Evolutionary conservation across 2,113 vertebrate genomes (phyloP).

Genomic region (Oreotrochilus melanogaster): DNA sequence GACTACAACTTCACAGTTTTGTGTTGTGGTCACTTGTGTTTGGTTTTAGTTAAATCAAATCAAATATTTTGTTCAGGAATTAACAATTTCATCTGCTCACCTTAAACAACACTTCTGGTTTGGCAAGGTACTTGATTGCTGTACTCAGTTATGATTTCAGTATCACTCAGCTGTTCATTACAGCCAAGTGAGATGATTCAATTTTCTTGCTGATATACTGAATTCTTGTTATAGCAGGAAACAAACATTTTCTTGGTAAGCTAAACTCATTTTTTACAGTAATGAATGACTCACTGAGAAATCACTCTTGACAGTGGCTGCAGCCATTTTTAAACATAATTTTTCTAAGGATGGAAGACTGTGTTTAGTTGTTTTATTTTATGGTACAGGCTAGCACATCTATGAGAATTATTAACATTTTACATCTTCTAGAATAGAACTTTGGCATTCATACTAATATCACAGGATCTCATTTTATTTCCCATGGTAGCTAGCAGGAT

Average conservation of each 20-base stretch:
- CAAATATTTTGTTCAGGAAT: background rate
- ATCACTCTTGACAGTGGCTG: constrained; percentile 53
- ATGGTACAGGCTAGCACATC: background rate
- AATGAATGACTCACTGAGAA: constrained; percentile 71
- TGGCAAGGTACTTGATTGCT: background rate
- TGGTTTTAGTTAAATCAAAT: background rate
- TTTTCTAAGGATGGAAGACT: constrained; percentile 13
- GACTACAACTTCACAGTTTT: background rate
- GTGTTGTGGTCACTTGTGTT: background rate
- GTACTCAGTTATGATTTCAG: constrained; percentile 2
- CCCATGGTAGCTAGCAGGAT: background rate
- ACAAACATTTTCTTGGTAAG: constrained; percentile 62
- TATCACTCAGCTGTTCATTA: constrained; percentile 26
- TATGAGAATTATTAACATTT: background rate
- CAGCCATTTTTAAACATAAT: constrained; percentile 19
- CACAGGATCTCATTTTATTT: constrained; percentile 10
- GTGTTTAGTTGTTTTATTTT: background rate
- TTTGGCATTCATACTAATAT: background rate
- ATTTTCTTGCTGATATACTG: constrained; percentile 53
- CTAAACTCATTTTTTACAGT: constrained; percentile 47
- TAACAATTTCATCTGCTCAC: background rate
- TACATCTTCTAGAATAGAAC: background rate
- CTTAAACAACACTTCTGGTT: background rate
- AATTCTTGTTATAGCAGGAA: constrained; percentile 63
- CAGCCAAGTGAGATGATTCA: constrained; percentile 27